Conservation (phyloP, 2,888 invertebrate species). For the Amphipoea oculea region DNA sequence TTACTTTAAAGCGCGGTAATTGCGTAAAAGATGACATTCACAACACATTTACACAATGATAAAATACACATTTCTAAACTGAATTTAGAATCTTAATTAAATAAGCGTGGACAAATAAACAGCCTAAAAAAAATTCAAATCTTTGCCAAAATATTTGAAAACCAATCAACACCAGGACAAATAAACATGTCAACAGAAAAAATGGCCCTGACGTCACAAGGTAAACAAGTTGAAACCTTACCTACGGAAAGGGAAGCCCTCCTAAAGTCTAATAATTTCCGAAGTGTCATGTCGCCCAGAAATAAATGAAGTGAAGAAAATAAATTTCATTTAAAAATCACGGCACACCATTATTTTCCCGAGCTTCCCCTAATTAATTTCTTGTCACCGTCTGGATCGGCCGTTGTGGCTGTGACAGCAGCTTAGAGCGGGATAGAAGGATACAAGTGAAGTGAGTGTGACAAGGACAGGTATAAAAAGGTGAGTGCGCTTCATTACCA, state of each 20-base stretch:
- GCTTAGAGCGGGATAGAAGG: slow-evolving; percentile 73
- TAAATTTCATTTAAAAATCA: slow-evolving; percentile 90
- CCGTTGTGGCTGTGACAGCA: slow-evolving; percentile 87
- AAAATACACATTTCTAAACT: background rate
- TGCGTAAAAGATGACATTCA: background rate
- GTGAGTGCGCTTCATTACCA: slow-evolving; percentile 88
- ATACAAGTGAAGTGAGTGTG: slow-evolving; percentile 49
- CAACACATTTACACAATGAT: background rate
- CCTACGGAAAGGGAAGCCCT: slow-evolving; percentile 79
- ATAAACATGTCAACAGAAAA: slow-evolving; percentile 58
- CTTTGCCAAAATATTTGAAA: slow-evolving; percentile 40
- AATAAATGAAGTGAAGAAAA: slow-evolving; percentile 90
- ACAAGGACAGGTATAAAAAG: slow-evolving; percentile 79
- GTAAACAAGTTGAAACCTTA: slow-evolving; percentile 83
- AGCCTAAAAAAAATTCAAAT: slow-evolving; percentile 5
- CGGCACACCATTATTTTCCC: slow-evolving; percentile 89
- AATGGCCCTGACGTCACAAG: slow-evolving; percentile 66
- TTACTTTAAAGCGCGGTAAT: background rate
- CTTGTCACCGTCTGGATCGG: slow-evolving; percentile 89
- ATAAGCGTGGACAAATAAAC: background rate
- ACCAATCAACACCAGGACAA: slow-evolving; percentile 60
- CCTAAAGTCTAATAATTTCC: slow-evolving; percentile 88
- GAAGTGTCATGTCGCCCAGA: slow-evolving; percentile 88
- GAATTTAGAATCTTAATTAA: background rate
- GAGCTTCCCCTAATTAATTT: slow-evolving; percentile 90